Conservation (phyloP, 2,113 vertebrate genomes). For the Sus scrofa region DNA sequence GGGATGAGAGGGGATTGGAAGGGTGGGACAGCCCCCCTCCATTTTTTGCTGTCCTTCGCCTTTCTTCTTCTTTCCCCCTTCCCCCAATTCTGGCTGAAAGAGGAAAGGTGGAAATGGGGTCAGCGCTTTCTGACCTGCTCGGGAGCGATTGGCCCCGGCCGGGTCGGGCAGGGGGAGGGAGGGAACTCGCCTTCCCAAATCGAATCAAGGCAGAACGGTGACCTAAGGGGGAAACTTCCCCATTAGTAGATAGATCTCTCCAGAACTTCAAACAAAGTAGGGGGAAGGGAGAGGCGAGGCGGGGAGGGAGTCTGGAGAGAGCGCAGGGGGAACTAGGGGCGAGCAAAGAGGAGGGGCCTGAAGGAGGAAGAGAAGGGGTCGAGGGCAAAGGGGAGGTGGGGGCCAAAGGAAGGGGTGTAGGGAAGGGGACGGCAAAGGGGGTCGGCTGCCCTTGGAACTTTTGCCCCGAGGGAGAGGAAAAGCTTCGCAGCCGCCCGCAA, state of each 20-base stretch:
- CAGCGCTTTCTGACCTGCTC: conserved; percentile 72
- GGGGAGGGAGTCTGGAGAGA: background rate
- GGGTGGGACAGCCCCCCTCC: background rate
- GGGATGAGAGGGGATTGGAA: background rate
- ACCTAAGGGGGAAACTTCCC: conserved; percentile 77
- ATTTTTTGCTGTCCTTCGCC: background rate
- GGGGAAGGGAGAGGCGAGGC: background rate
- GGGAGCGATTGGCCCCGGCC: conserved; percentile 15
- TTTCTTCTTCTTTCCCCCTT: background rate
- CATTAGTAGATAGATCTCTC: conserved; percentile 60
- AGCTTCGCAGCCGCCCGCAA: background rate
- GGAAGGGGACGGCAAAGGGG: background rate
- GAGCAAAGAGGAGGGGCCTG: conserved; percentile 79
- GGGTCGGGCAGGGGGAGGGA: conserved; percentile 61
- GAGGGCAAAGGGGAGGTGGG: conserved; percentile 88
- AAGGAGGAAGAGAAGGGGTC: conserved; percentile 86
- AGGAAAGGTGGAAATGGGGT: conserved; percentile 81
- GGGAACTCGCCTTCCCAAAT: conserved; percentile 72
- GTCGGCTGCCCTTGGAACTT: background rate
- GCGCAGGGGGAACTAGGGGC: background rate
- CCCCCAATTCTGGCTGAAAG: conserved; percentile 59
- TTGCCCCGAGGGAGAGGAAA: background rate
- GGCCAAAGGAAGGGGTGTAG: conserved; percentile 68
- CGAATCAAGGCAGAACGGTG: conserved; percentile 81
- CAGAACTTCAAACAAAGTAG: conserved; percentile 74